Evolutionary conservation across 2,797 vertebrate genomes (phyloP), one percentile per base, ranked within the genome.

Genomic region (Pseudotriccus pelzelni): DNA sequence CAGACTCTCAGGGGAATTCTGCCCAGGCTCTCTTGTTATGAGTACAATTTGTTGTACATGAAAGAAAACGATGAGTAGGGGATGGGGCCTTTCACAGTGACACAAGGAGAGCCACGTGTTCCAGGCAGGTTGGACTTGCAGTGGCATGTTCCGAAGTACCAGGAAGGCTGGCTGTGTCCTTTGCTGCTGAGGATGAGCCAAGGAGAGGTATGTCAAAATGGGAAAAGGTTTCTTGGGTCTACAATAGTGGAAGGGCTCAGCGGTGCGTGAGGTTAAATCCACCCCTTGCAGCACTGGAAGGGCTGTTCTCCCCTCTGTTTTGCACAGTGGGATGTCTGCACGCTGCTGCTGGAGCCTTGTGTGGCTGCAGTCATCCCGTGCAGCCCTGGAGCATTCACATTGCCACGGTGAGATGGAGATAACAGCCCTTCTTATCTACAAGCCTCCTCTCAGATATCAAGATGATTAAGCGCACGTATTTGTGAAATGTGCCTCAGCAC

Each of bases 1-100:
- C 90, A 93, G 89, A 78, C 90, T 90, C 84, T 96, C 69, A 43
- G 94, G 97, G 83, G 96, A 97, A 75, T 90, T 94, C 83, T 97
- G 84, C 95, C 83, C 60, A 74, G 87, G 81, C 60, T 96, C 84
- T 96, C 94, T 93, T 87, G 11, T 95, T 96, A 78, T 64, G 78
- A 95, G 84, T 63, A 39, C 25, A 79, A 62, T 89, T 89, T 92
- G 55, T 72, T 62, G 50, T 37, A 49, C 1, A 4, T 32, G 59
- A 78, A 59, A 55, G 76, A 78, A 74, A 25, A 41, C 0, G 5
- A 28, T 81, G 88, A 76, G 27, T 49, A 49, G 56, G 53, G 85
- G 79, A 84, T 0, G 6, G 89, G 94, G 90, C 60, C 87, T 92
- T 87, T 96, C 83, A 34, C 83, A 69, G 70, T 2, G 8, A 82